Evolutionary conservation across 2,113 vertebrate species (phyloP).

Genomic region (Xiphophorus couchianus): DNA sequence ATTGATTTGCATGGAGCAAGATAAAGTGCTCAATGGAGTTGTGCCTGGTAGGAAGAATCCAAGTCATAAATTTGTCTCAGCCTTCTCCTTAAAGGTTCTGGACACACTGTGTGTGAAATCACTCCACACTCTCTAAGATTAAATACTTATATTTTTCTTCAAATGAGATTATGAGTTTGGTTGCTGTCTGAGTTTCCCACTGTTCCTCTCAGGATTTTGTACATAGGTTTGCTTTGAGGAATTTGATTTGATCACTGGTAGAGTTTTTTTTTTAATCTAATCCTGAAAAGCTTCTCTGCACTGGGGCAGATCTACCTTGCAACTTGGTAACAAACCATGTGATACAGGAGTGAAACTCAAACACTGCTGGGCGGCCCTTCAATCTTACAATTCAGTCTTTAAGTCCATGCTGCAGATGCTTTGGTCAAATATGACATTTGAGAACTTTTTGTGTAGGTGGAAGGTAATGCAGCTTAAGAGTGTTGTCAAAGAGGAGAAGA

Average conservation of each 20-base stretch:
- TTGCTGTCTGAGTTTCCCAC: too few relatives aligned
- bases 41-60: not conserved
- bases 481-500: not conserved
- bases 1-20: not conserved
- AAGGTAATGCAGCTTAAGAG: not conserved
- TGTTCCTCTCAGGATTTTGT: not conserved
- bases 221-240: not conserved
- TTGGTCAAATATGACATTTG: slow-evolving; percentile 3
- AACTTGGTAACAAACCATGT: not conserved
- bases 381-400: not conserved
- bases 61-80: not conserved
- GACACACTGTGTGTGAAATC: too few relatives aligned
- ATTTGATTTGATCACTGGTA: not conserved
- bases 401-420: not conserved
- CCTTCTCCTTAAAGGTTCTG: not conserved
- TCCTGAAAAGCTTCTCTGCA: not conserved
- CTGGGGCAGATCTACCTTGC: not conserved
- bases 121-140: not conserved
- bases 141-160: too few relatives aligned
- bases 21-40: not conserved
- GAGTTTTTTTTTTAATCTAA: not conserved
- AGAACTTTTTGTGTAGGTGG: slow-evolving; percentile 1
- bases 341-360: not conserved
- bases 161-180: not conserved
- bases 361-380: not conserved